phyloP scores from a whole-genome alignment of 2,797 vertebrate genomes.

The Naso thynnoides region DNA sequence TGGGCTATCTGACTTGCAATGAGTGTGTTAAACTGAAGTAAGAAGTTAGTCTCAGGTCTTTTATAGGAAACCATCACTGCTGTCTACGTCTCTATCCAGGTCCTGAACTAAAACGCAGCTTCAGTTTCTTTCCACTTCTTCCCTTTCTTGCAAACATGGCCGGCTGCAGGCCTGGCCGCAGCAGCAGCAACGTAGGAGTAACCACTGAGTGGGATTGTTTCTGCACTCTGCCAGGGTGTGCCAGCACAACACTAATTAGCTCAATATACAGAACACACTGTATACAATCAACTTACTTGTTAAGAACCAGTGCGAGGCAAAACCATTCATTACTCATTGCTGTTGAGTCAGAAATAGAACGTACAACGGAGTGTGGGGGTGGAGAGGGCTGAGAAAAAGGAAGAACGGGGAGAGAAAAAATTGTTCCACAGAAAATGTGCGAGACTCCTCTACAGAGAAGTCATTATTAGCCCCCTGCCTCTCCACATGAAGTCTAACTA shows the following conservation, averaged over 20 bases:
- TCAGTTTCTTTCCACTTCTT: conserved; percentile 27
- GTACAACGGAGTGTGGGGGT: conserved; percentile 60
- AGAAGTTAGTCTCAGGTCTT: not conserved
- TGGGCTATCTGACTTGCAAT: not conserved
- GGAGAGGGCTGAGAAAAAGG: conserved; percentile 66
- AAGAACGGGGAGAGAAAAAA: conserved; percentile 48
- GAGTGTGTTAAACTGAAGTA: not conserved
- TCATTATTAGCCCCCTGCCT: conserved; percentile 64
- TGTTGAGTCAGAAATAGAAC: conserved; percentile 77
- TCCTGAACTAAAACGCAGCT: not conserved
- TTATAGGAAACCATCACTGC: not conserved
- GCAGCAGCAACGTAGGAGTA: conserved; percentile 52
- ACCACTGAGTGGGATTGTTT: conserved; percentile 55
- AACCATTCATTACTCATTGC: conserved; percentile 76
- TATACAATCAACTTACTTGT: conserved; percentile 73
- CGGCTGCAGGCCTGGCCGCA: conserved; percentile 34
- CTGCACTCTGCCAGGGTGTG: conserved; percentile 52
- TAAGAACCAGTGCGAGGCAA: conserved; percentile 65
- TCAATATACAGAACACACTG: conserved; percentile 69
- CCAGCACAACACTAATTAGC: conserved; percentile 72
- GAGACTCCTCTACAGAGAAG: conserved; percentile 59
- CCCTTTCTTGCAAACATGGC: conserved; percentile 26
- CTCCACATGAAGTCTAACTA: conserved; percentile 59
- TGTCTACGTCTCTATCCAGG: not conserved
- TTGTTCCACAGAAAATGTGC: conserved; percentile 41